Conservation (phyloP, 2,888 invertebrate genomes). For the Microctonus aethiopoides region DNA sequence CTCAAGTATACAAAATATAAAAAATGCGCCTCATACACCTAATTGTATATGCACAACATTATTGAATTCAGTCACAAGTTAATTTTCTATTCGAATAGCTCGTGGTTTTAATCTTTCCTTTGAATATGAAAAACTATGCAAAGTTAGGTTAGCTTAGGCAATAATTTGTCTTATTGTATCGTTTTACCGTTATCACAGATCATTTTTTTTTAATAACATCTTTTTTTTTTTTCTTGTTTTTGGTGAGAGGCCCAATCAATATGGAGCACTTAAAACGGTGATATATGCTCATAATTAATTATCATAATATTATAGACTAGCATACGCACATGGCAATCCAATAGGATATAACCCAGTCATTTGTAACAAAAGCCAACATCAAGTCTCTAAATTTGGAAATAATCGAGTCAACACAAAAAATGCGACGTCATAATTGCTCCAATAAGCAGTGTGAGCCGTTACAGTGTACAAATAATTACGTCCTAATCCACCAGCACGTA, state of each 20-base stretch:
- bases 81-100: neutral
- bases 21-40: constrained; percentile 35
- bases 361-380: constrained; percentile 57
- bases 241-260: constrained; percentile 57
- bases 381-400: constrained; percentile 68
- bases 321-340: constrained; percentile 46
- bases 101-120: neutral
- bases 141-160: constrained; percentile 41
- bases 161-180: constrained; percentile 64
- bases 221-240: constrained; percentile 23
- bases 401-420: constrained; percentile 72
- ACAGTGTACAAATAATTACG: constrained; percentile 72
- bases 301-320: constrained; percentile 51
- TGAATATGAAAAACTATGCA: constrained; percentile 39
- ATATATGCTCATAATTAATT: neutral
- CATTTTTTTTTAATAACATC: constrained; percentile 42
- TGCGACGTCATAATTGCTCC: constrained; percentile 74
- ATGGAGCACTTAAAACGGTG: constrained; percentile 32
- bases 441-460: constrained; percentile 75
- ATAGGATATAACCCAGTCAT: constrained; percentile 39
- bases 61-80: constrained; percentile 24
- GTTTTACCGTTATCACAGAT: constrained; percentile 66
- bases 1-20: constrained; percentile 30
- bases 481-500: constrained; percentile 71
- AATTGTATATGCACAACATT: constrained; percentile 5